These are phyloP conservation scores for Macquaria australasica DNA, from an alignment of 2,113 vertebrate species.

Conservation along the genomic window DNA sequence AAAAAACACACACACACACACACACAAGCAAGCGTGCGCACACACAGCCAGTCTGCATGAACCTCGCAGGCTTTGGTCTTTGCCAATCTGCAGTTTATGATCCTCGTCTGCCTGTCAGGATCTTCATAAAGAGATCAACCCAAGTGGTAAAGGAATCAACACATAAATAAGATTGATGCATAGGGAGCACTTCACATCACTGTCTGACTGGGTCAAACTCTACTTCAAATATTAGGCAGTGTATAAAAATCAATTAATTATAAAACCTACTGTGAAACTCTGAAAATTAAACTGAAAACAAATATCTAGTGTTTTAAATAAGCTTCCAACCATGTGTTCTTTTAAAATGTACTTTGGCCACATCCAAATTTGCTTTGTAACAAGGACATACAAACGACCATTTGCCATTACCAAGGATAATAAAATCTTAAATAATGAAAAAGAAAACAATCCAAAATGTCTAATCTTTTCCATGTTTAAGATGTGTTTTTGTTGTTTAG, in stretches of 20 bases:
- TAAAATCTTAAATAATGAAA: neutral
- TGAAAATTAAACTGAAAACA: neutral
- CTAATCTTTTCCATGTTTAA: neutral
- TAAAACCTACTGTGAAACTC: neutral
- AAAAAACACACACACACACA: slow-evolving; percentile 6
- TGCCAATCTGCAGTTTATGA: slow-evolving; percentile 75
- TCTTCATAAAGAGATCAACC: slow-evolving; percentile 77
- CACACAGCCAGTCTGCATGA: slow-evolving; percentile 35
- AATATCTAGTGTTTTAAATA: neutral
- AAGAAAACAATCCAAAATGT: neutral
- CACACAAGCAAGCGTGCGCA: neutral
- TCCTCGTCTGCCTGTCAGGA: slow-evolving; percentile 71
- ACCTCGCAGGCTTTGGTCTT: slow-evolving; percentile 39
- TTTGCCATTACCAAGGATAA: neutral
- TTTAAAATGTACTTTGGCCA: neutral
- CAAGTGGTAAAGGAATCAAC: slow-evolving; percentile 35
- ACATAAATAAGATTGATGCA: slow-evolving; percentile 46
- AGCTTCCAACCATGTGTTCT: neutral
- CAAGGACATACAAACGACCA: neutral
- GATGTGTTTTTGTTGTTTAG: neutral
- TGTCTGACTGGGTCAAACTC: slow-evolving; percentile 5
- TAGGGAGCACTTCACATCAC: neutral
- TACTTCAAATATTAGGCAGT: neutral
- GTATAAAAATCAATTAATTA: neutral
- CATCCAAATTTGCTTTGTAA: neutral